Evolutionary conservation across 1,140 invertebrate species (phyloP).

Genomic region (Drosophila santomea): DNA sequence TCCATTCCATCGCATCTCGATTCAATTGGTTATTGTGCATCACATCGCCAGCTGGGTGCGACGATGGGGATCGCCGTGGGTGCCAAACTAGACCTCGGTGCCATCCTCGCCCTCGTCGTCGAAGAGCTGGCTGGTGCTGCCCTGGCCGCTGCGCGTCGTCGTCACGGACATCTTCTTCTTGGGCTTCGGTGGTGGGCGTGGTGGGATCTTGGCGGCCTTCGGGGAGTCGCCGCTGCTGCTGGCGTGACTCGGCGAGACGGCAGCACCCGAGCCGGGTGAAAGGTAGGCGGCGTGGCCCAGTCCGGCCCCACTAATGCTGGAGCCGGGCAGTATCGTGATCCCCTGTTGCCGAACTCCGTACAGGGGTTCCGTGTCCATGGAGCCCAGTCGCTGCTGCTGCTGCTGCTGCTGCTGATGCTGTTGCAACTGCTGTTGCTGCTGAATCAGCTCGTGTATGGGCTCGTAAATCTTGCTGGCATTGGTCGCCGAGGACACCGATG

Average conservation of each 20-base stretch:
- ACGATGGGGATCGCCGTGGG: slow-evolving; percentile 1
- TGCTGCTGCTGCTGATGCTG: slow-evolving; percentile 19
- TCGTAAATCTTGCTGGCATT: slow-evolving; percentile 76
- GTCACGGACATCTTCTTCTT: slow-evolving; percentile 89
- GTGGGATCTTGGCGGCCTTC: slow-evolving; percentile 89
- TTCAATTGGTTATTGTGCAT: neutral
- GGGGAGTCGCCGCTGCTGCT: slow-evolving; percentile 64
- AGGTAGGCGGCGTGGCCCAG: slow-evolving; percentile 19
- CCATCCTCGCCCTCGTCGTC: slow-evolving; percentile 94
- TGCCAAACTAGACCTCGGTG: slow-evolving; percentile 89
- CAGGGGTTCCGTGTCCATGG: slow-evolving; percentile 73
- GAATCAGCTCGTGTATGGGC: slow-evolving; percentile 79
- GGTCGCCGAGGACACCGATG: slow-evolving; percentile 86
- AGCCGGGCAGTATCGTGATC: slow-evolving; percentile 67
- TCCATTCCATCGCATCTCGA: neutral
- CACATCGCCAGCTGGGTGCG: neutral
- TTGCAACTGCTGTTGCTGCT: slow-evolving; percentile 62
- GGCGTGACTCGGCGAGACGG: slow-evolving; percentile 41
- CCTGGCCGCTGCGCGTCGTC: slow-evolving; percentile 85
- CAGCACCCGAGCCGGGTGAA: neutral
- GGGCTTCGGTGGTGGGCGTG: slow-evolving; percentile 92
- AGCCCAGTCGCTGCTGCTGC: slow-evolving; percentile 48
- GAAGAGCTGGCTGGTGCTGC: slow-evolving; percentile 88
- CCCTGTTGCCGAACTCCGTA: slow-evolving; percentile 59
- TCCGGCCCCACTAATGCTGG: slow-evolving; percentile 58